phyloP scores from a whole-genome alignment of 1,140 invertebrate genomes.

The Ips typographus region DNA sequence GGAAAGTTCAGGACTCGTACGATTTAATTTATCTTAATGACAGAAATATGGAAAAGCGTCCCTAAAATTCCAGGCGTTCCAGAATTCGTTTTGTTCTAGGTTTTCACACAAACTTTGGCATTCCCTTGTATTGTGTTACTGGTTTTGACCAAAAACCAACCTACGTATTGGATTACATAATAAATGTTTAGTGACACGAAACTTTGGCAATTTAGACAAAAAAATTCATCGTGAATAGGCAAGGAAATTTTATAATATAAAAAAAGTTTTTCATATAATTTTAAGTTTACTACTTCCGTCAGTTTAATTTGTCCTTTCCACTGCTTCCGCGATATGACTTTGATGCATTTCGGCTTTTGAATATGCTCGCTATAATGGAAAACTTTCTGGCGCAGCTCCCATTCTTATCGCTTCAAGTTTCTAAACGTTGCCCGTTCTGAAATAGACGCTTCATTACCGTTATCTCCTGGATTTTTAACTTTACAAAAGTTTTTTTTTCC shows the following conservation, averaged over 20 bases:
- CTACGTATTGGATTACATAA: neutral
- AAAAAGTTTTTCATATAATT: slow-evolving; percentile 8
- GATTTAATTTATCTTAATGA: slow-evolving; percentile 26
- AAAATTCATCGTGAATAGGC: neutral
- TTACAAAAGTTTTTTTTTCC: no score
- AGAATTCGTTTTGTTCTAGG: slow-evolving; percentile 11
- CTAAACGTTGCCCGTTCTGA: slow-evolving; percentile 1
- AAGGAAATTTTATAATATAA: neutral
- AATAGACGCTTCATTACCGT: neutral
- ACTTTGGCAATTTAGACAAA: neutral
- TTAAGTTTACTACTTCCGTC: neutral
- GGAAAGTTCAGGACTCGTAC: slow-evolving; percentile 17
- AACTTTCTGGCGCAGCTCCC: neutral
- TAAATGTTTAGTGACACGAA: neutral
- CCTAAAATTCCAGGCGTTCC: slow-evolving; percentile 4
- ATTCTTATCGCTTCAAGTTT: neutral
- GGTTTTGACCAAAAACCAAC: neutral
- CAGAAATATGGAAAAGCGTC: slow-evolving; percentile 22
- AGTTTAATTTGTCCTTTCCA: slow-evolving; percentile 6
- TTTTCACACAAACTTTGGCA: neutral
- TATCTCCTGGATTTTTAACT: neutral
- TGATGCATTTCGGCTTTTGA: slow-evolving; percentile 11
- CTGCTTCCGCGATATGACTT: slow-evolving; percentile 5
- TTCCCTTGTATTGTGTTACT: neutral
- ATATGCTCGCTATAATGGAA: slow-evolving; percentile 2